Base-by-base conservation (phyloP, 2,113 vertebrate species). In the Tetraodon nigroviridis region DNA sequence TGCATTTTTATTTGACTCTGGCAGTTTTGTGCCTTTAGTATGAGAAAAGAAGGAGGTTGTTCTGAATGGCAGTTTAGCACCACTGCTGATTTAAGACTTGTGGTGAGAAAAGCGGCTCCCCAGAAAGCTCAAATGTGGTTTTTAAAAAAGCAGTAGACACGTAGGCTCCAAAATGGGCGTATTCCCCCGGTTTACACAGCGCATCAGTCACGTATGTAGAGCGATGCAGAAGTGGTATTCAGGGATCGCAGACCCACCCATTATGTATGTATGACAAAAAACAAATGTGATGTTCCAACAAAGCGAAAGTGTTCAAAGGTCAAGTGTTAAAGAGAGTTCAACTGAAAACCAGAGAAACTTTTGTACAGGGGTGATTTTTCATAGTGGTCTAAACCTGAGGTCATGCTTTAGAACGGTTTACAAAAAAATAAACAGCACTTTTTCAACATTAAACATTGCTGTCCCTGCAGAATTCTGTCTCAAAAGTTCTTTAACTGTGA, bases 51-150 rank as follows among this genome's bases (percentile, higher is more conserved):
- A 79, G 76, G 67, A 62, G 48, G n/a, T 59, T 47, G 15, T 55
- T 85, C 32, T 24, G 51, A 42, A 45, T 67, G 67, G 63, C 73
- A 78, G 73, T 76, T 79, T 61, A 47, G 50, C 64, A 64, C 59
- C 45, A 59, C 1, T 12, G 11, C 32, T 72, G 27, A 61, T 10
- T 29, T 32, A 47, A 2, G 47, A 17, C 45, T 22, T 81, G 85
- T 77, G 85, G 82, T 83, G 41, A 78, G 44, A 7, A 70, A 22
- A 74, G 58, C 32, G 64, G 63, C 18, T 58, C 49, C 55, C 41
- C 52, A 27, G 50, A 47, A 55, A 40, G 64, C 71, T 79, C 53
- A 54, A 58, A 69, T 88, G 88, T 82, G 85, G 87, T 90, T 89
- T 80, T 82, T 37, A 65, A 73, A 76, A 72, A 61, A 72, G 76